phyloP scores from a whole-genome alignment of 2,797 vertebrate species.

The Loris lydekkerianus region DNA sequence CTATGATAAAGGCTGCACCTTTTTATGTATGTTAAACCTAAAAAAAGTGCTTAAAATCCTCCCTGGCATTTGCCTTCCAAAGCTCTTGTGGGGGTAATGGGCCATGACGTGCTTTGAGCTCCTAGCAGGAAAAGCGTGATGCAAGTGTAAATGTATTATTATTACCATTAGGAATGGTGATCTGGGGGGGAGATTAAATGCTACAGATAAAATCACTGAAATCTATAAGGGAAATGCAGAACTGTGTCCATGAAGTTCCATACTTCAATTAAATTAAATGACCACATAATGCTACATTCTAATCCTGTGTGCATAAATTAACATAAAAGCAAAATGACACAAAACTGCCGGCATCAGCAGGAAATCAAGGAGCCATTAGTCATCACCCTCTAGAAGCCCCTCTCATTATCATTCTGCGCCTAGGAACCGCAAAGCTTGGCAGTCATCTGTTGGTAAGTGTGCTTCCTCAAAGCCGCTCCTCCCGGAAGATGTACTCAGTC shows the following conservation, averaged over 20 bases:
- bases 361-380: slow-evolving; percentile 79
- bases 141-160: slow-evolving; percentile 63
- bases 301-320: slow-evolving; percentile 83
- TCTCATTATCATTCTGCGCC: slow-evolving; percentile 74
- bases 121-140: slow-evolving; percentile 51
- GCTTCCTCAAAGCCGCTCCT: not conserved
- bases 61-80: slow-evolving; percentile 79
- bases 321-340: slow-evolving; percentile 83
- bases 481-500: not conserved
- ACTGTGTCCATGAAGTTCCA: slow-evolving; percentile 65
- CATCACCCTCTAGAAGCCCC: slow-evolving; percentile 71
- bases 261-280: slow-evolving; percentile 81
- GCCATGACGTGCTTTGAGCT: slow-evolving; percentile 53
- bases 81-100: slow-evolving; percentile 76
- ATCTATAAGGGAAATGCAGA: slow-evolving; percentile 74
- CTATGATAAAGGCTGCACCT: slow-evolving; percentile 71
- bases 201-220: slow-evolving; percentile 74
- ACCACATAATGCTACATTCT: slow-evolving; percentile 80
- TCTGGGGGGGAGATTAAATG: slow-evolving; percentile 64
- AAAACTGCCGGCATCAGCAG: slow-evolving; percentile 78
- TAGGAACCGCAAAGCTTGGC: slow-evolving; percentile 58
- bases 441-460: slow-evolving; percentile 48
- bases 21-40: slow-evolving; percentile 79
- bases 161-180: slow-evolving; percentile 73
- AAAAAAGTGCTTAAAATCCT: slow-evolving; percentile 70